These are phyloP conservation scores for Sericinus montela DNA, from an alignment of 2,888 invertebrate genomes.

Conservation along the genomic window DNA sequence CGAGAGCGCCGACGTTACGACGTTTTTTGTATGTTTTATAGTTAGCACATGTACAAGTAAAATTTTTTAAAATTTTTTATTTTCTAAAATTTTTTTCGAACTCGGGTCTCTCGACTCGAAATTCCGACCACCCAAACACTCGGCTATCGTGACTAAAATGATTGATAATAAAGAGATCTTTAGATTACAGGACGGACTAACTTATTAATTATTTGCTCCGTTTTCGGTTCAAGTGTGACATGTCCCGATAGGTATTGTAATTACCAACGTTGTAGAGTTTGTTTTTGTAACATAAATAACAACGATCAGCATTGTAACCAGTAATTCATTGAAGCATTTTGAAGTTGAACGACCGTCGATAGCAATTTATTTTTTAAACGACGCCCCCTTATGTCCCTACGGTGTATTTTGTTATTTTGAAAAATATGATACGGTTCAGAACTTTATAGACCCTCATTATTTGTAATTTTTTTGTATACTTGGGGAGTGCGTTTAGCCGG, in stretches of 20 bases:
- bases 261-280: slow-evolving; percentile 13
- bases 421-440: too few species aligned
- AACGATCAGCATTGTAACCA: slow-evolving; percentile 27
- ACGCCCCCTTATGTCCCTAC: slow-evolving; percentile 27
- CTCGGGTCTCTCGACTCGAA: too few species aligned
- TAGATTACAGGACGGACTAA: slow-evolving; percentile 2
- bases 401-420: slow-evolving; percentile 3
- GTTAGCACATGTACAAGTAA: too few species aligned
- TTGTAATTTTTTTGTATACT: too few species aligned
- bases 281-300: slow-evolving; percentile 19
- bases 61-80: too few species aligned
- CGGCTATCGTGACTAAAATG: too few species aligned
- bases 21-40: too few species aligned
- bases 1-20: too few species aligned
- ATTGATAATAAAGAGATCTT: neutral
- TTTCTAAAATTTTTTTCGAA: too few species aligned
- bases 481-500: too few species aligned
- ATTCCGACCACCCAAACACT: too few species aligned
- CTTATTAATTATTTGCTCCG: slow-evolving; percentile 10
- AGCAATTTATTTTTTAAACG: slow-evolving; percentile 39
- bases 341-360: slow-evolving; percentile 28
- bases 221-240: slow-evolving; percentile 8
- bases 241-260: slow-evolving; percentile 5
- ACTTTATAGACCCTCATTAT: too few species aligned
- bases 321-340: slow-evolving; percentile 21